Evolutionary conservation across 2,113 vertebrate genomes (phyloP).

Genomic region (Rhombomys opimus): DNA sequence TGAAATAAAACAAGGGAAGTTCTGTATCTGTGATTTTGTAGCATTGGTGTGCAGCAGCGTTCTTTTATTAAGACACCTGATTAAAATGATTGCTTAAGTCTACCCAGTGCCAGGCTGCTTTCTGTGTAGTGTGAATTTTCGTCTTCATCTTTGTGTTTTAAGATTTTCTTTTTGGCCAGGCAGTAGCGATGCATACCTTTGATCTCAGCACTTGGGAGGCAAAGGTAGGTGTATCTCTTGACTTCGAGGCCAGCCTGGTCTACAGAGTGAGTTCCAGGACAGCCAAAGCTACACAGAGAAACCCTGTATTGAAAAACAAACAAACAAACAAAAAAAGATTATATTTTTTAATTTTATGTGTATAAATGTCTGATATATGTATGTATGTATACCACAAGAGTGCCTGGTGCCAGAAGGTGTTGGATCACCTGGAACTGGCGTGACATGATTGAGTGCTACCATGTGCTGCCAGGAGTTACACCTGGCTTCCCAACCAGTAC

Average conservation of each 20-base stretch:
- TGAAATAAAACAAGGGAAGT: background rate
- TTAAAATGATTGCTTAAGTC: background rate
- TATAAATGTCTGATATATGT: background rate
- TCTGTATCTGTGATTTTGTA: constrained; percentile 12
- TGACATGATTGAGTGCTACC: background rate
- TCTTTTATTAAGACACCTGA: constrained; percentile 29
- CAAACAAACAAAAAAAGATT: no score
- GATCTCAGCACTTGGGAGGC: no score
- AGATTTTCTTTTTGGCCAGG: background rate
- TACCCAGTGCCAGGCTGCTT: background rate
- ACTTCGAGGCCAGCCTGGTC: no score
- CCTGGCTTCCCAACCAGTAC: background rate
- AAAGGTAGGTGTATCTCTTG: no score
- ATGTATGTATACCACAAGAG: background rate
- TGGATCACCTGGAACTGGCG: background rate
- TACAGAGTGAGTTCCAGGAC: no score
- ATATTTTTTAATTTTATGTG: background rate
- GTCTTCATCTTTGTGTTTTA: background rate
- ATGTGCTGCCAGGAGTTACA: no score
- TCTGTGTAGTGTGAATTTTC: background rate
- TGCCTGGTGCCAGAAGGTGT: background rate
- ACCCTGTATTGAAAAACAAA: no score
- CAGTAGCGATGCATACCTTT: no score
- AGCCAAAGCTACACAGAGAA: no score
- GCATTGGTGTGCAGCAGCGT: background rate